Base-by-base conservation (phyloP, 2,888 invertebrate species). In the Archips crataeganus region DNA sequence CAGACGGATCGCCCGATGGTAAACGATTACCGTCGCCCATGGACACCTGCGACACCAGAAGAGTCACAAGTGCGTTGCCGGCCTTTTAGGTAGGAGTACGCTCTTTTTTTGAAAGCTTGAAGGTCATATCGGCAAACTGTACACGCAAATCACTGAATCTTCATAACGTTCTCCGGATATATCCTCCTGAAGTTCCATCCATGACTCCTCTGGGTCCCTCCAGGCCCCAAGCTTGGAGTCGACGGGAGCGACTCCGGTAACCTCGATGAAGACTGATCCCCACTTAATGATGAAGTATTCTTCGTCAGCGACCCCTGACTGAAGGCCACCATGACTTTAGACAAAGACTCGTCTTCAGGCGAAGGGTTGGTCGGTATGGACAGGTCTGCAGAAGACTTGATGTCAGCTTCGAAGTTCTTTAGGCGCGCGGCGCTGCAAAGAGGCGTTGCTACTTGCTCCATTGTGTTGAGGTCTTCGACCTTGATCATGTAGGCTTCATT, bases 381-480 rank as follows among this genome's bases (percentile, higher is more conserved):
- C 68, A 85, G 75, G 57, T 87, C 85, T 0, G 89, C 87, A 1
- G 87, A 88, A 0, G 83, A 82, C 59, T 91, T 90, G 62, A 93
- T 83, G 79, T 92, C 91, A 36, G 84, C 88, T 74, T 92, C 88
- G 63, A 93, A 85, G 15, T 87, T 87, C 60, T 92, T 92, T 11
- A 97, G 94, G 59, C 96, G 95, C 76, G 96, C 95, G 0, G 98
- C 98, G 79, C 97, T 97, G 89, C 97, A 98, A 1, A 97, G 94
- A 0, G 98, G 98, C 0, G 97, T 97, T 42, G 95, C 95, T 0
- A 97, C 95, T 79, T 96, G 96, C 78, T 95, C 95, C 0, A 96
- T 96, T 32, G 95, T 94, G 84, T 97, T 95, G 65, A 97, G 95
- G 71, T 95, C 91, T 13, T 95, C 95, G 51, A 95, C 93, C 80